Base-by-base conservation (phyloP, 2,797 vertebrate genomes). In the Hydrocynus forskahlii region DNA sequence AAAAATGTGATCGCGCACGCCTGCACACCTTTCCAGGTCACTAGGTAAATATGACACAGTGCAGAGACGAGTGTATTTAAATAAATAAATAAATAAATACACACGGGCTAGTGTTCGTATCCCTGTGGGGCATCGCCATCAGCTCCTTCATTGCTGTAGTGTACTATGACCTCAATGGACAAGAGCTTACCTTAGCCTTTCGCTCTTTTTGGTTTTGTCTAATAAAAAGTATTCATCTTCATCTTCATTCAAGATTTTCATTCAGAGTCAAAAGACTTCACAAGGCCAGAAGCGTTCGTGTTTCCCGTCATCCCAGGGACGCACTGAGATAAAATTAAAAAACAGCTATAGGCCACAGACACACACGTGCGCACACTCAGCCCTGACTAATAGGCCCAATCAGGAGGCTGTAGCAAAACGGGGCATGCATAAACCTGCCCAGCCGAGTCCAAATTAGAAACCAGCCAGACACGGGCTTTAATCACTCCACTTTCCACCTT, bases 341-440 rank as follows among this genome's bases (percentile, higher is more conserved):
- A n/a, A 63, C 2, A 35, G 23, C 25, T 63, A 35, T 16, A 60
- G 57, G 57, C 57, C 29, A 40, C 5, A 21, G 0, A 21, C 19
- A 67, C 40, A 60, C 25, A 64, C 25, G 48, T 50, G 62, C 25
- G 74, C 57, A 84, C 62, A 79, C 76, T 77, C 48, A 85, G 14
- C 55, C 35, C 79, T 84, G 86, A 87, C 84, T 86, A 87, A 85
- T 78, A n/a, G 64, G 29, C 29, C 72, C 59, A 60, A 80, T 86
- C 52, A 68, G 78, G 83, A 76, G 77, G 43, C 76, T 78, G 73
- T n/a, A 60, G 70, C 75, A 81, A 57, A 63, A 85, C 75, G 77
- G 70, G 84, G 78, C 91, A 2, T 89, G 93, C 89, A 87, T 85
- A 79, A 89, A 84, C 92, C 87, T 93, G 93, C 81, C 88, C 87